Evolutionary conservation across 2,888 invertebrate species (phyloP).

Genomic region (Drosophila anomalata): DNA sequence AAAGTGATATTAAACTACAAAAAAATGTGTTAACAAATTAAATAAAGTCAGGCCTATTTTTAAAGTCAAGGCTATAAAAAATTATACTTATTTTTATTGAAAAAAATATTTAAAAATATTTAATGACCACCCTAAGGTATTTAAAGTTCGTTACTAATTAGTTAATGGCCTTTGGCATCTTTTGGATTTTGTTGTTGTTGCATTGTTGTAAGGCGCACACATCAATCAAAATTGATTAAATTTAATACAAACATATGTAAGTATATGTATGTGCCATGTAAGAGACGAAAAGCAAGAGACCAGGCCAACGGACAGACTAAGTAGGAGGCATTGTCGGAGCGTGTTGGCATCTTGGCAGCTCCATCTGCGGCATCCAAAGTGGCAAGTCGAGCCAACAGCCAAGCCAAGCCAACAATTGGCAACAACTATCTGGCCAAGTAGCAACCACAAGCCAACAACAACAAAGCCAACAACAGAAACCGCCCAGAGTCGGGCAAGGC

Average conservation of each 20-base stretch:
- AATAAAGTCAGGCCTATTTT: no score
- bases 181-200: conserved; percentile 22
- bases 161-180: conserved; percentile 21
- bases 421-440: neutral
- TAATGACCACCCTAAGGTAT: conserved; percentile 14
- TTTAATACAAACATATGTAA: conserved; percentile 43
- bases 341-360: conserved; percentile 72
- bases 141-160: conserved; percentile 15
- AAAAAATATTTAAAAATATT: no score
- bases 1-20: neutral
- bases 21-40: neutral
- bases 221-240: conserved; percentile 76
- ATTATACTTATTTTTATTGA: no score
- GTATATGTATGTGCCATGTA: conserved; percentile 46
- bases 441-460: conserved; percentile 6
- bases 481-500: conserved; percentile 58
- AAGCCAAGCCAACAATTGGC: neutral
- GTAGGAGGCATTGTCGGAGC: conserved; percentile 69
- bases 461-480: conserved; percentile 13
- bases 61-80: no score
- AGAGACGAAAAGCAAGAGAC: conserved; percentile 17
- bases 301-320: conserved; percentile 47
- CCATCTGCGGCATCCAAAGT: conserved; percentile 60
- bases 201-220: conserved; percentile 54
- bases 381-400: conserved; percentile 17